A percentile compares a stretch with the other conserved stretches of the same genome.
phyloP scores from a whole-genome alignment of 2,113 vertebrate species.

The Marmota monax region DNA sequence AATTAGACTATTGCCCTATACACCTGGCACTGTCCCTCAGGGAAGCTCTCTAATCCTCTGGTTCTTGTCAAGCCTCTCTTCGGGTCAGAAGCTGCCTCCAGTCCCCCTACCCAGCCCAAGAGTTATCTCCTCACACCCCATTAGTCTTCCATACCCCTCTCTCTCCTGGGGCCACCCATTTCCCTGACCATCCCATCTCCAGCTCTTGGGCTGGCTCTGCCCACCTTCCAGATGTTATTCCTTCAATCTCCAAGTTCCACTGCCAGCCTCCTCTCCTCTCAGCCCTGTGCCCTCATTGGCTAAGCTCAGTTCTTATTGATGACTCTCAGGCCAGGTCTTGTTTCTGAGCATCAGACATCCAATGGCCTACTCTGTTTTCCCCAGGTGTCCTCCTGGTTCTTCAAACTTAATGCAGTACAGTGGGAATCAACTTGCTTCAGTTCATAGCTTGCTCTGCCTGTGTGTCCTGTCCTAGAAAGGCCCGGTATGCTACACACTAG shows the following conservation, averaged over 20 bases:
- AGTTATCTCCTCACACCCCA: accelerated
- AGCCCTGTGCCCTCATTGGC: accelerated
- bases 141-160: not conserved
- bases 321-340: not conserved
- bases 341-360: not conserved
- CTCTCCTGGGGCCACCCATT: not conserved
- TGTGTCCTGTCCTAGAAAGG: not conserved
- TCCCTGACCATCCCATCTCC: not conserved
- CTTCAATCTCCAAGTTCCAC: too few relatives aligned
- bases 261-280: not conserved
- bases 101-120: not conserved
- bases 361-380: not conserved
- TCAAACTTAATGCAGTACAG: not conserved
- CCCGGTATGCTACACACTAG: accelerated
- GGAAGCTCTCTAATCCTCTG: not conserved
- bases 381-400: not conserved
- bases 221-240: not conserved
- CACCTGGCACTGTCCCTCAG: too few relatives aligned
- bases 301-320: not conserved
- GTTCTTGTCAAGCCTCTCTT: not conserved
- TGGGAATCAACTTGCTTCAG: not conserved
- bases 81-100: not conserved
- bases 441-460: not conserved
- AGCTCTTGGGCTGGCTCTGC: not conserved
- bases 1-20: not conserved